Evolutionary conservation across 2,888 invertebrate species (phyloP), one percentile per base, ranked within the genome.

Genomic region (Cerastoderma edule): DNA sequence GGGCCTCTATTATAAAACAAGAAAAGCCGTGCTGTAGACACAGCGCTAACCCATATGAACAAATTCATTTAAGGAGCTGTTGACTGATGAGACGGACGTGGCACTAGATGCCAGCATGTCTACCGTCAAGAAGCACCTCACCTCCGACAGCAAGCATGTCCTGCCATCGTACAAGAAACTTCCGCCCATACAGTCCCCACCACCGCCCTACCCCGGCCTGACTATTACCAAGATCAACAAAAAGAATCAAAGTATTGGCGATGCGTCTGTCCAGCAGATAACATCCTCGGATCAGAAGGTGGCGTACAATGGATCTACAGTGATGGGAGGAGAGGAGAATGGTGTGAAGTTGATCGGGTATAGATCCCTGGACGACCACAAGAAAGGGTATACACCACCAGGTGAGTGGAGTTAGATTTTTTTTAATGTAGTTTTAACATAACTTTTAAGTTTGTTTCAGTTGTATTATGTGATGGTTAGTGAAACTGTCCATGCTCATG

Each of bases 271-370:
- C 8, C 10, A 24, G 22, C 39, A 39, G 24, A 24, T 39, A 5
- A n/a, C 60, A 60, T 33, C 57, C 32, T 33, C 60, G 13, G 22
- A 39, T 24, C 39, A 60, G 60, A 60, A 35, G 19, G 22, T 60
- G 8, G 60, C 39, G 22, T 60, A 27, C 22, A 39, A 24, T 27
- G 4, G 33, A 13, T 24, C 39, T 10, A 22, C 33, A 0, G 13
- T 60, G 39, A 19, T 33, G 27, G 33, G n/a, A 4, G 24, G 39
- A 2, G 39, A 39, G 16, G 56, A 44, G 4, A 60, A 35, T 24
- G 69, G 68, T 6, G 72, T 77, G 19, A 65, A 72, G 35, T 54
- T 77, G 22, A 48, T 77, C 35, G 77, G 77, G 27, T 77, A 53
- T 19, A 77, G 54, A 72, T 30, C 30, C n/a, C 54, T 53, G n/a